Conservation (phyloP, 2,888 invertebrate genomes). For the Apamea crenata region DNA sequence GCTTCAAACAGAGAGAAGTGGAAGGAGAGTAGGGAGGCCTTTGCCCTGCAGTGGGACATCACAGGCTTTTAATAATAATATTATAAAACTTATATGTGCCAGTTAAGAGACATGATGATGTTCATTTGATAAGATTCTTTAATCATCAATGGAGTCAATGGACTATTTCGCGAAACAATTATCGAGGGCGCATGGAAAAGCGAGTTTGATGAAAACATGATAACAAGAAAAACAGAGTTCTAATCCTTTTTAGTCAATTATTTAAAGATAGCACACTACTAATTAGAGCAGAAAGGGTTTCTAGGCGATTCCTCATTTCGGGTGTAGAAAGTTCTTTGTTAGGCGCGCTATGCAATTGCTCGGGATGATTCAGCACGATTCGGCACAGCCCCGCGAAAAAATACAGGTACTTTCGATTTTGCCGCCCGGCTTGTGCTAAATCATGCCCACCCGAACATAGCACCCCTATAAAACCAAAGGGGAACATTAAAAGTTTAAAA, state of each 20-base stretch:
- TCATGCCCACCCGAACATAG: too few relatives aligned
- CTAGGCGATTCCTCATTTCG: not conserved
- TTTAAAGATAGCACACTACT: not conserved
- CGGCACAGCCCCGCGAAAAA: not conserved
- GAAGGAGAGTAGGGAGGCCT: too few relatives aligned
- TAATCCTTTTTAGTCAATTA: not conserved
- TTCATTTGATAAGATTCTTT: conserved; percentile 35
- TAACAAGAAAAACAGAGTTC: conserved; percentile 12
- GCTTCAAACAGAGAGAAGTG: too few relatives aligned
- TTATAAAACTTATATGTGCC: not conserved
- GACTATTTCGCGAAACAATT: conserved; percentile 48
- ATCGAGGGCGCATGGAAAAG: not conserved
- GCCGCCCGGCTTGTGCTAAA: too few relatives aligned
- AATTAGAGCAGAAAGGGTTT: not conserved
- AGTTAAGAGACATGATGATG: conserved; percentile 5
- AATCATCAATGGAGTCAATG: conserved; percentile 45
- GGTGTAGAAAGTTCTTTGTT: not conserved
- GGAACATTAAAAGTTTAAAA: not conserved
- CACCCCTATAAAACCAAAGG: not conserved
- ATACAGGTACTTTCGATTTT: not conserved
- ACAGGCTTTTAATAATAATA: not conserved
- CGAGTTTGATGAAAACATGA: conserved; percentile 38
- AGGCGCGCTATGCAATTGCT: too few relatives aligned
- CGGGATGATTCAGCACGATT: not conserved
- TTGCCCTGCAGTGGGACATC: too few relatives aligned